Evolutionary conservation across 2,797 vertebrate species (phyloP), one percentile per base, ranked within the genome.

Genomic region (Momotus momota): DNA sequence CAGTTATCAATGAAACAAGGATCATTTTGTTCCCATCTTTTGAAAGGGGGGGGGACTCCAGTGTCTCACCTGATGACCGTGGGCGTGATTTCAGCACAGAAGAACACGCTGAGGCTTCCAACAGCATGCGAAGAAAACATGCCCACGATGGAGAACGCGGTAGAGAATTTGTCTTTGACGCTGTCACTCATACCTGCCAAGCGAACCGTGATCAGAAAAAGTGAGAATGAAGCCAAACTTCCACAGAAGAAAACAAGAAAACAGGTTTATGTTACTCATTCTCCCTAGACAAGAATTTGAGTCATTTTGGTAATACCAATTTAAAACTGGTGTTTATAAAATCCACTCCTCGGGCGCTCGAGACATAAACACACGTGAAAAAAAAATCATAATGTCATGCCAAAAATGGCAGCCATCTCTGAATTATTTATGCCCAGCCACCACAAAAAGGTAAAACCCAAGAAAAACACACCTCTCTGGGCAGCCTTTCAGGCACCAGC

Each of bases 41-140:
- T 4, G 18, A 4, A 8, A 25, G n/a, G 26, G 3, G 27, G 3
- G 22, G 5, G 6, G 2, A 22, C 49, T 57, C 35, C 23, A 7
- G 3, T 16, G 31, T 88, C 97, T 97, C 95, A 99, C 99, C 99
- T 99, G 98, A 99, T 99, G 35, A 99, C 99, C 2, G 99, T 99
- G 75, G 99, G 99, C 35, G 99, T 99, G 98, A 99, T 99, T 98
- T 99, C 99, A 13, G 99, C 99, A 94, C 99, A 99, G 98, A 99
- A 99, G 97, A 99, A 99, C 93, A 99, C 99, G 69, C 99, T 99
- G 96, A 99, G 98, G 97, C 98, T 99, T 96, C 99, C 99, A 92
- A 99, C 99, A 0, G 99, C 99, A 31, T 99, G 99, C 5, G 99
- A 99, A 84, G 99, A 99, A 91, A 99, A 99, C 99, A 99, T 99